These are phyloP conservation scores for Malurus elegans DNA, from an alignment of 2,113 vertebrate genomes.

Conservation along the genomic window DNA sequence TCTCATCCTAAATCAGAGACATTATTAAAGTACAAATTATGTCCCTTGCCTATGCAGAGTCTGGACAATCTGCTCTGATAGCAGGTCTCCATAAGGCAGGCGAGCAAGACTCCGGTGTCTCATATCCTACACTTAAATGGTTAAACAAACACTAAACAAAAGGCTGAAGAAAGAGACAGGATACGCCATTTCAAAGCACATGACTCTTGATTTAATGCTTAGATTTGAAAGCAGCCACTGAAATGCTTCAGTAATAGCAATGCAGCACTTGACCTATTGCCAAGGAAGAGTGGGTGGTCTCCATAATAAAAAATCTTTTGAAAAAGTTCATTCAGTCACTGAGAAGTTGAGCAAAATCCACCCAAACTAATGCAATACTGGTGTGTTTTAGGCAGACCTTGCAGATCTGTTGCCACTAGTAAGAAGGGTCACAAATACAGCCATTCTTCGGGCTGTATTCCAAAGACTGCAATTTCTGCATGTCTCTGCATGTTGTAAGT, in stretches of 20 bases:
- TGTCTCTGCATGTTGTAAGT: not conserved
- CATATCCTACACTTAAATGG: not conserved
- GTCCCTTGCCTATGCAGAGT: not conserved
- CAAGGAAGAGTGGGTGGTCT: not conserved
- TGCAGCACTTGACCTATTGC: not conserved
- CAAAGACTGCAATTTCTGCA: not conserved
- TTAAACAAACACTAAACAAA: not conserved
- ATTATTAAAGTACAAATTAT: not conserved
- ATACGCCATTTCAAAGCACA: not conserved
- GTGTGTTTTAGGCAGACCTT: not conserved
- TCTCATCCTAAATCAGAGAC: not conserved
- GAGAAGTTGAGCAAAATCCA: not conserved
- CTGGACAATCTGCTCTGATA: not conserved
- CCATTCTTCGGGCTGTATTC: not conserved
- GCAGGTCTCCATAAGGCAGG: not conserved
- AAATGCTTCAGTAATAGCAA: not conserved
- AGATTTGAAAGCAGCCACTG: not conserved
- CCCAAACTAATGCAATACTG: not conserved
- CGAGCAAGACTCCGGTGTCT: not conserved
- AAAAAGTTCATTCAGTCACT: not conserved
- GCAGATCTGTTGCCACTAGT: not conserved
- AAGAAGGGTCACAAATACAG: not conserved
- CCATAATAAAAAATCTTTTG: not conserved
- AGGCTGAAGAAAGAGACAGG: not conserved
- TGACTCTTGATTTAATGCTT: not conserved